Conservation (phyloP, 2,888 invertebrate species). For the Aplocera efformata region DNA sequence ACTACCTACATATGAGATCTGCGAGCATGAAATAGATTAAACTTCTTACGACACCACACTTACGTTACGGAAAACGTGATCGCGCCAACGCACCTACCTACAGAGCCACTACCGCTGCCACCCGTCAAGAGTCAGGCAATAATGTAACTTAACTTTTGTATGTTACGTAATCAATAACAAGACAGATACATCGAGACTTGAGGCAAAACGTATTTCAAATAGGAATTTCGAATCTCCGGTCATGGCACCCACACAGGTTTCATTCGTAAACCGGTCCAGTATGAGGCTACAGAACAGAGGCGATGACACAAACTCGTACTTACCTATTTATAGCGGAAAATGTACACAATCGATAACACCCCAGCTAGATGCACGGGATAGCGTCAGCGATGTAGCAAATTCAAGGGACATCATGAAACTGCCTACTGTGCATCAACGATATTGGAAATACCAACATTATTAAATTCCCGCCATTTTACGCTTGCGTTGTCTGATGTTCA, state of each 20-base stretch:
- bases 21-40: too few species aligned
- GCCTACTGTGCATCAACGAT: constrained; percentile 39
- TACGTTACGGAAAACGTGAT: too few species aligned
- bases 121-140: too few species aligned
- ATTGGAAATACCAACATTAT: constrained; percentile 30
- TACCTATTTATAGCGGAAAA: constrained; percentile 75
- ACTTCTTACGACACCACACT: too few species aligned
- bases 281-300: constrained; percentile 41
- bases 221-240: constrained; percentile 55
- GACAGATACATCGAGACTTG: constrained; percentile 17
- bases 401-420: constrained; percentile 36
- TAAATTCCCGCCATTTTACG: constrained; percentile 50
- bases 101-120: too few species aligned
- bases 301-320: constrained; percentile 72
- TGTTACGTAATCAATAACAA: constrained; percentile 58
- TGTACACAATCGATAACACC: constrained; percentile 74
- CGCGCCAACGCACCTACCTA: too few species aligned
- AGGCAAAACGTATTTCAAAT: constrained; percentile 45
- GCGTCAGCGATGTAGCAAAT: constrained; percentile 33
- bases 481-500: constrained; percentile 32
- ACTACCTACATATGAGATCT: too few species aligned
- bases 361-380: constrained; percentile 39
- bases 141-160: constrained; percentile 26
- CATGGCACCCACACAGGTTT: constrained; percentile 62
- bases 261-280: constrained; percentile 64